These are phyloP conservation scores for Palythoa caribaeorum DNA, from an alignment of 92 coral and sea anemone genomes.

Conservation along the genomic window DNA sequence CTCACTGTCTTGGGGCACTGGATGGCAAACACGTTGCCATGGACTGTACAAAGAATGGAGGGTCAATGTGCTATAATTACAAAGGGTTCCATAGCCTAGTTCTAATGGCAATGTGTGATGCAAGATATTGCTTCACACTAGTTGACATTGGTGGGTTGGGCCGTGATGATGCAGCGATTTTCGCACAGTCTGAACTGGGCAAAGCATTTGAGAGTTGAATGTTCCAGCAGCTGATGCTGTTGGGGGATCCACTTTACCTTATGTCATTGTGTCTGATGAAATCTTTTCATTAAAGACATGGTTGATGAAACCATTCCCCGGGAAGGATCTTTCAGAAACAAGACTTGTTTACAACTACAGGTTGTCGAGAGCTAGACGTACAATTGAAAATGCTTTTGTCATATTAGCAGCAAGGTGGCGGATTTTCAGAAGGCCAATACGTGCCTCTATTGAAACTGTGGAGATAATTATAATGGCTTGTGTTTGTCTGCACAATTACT, in stretches of 20 bases:
- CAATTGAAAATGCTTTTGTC: not conserved
- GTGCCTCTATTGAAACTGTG: conserved; percentile 6
- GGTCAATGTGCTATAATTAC: conserved; percentile 22
- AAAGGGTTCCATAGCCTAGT: conserved; percentile 30
- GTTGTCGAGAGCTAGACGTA: not conserved
- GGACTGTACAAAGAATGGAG: not conserved
- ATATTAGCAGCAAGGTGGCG: not conserved
- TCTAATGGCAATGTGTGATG: conserved; percentile 10
- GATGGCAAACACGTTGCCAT: no score
- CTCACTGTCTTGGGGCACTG: not conserved
- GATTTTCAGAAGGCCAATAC: not conserved
- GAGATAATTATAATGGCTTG: not conserved
- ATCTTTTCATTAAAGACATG: conserved; percentile 2
- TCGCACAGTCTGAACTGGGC: conserved; percentile 37
- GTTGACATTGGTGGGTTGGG: conserved; percentile 15
- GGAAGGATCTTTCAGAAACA: not conserved
- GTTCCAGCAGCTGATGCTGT: conserved; percentile 1
- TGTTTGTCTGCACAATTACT: conserved; percentile 1
- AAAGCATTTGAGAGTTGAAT: conserved; percentile 21
- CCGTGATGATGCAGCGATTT: conserved; percentile 21
- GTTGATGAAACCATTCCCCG: no score
- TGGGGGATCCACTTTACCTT: conserved; percentile 9
- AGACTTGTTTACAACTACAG: not conserved
- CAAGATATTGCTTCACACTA: not conserved
- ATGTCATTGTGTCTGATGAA: not conserved